A percentile compares a stretch with the other conserved stretches of the same genome.
Evolutionary conservation across 2,888 invertebrate genomes (phyloP).

Genomic region (Orchestes rusci): DNA sequence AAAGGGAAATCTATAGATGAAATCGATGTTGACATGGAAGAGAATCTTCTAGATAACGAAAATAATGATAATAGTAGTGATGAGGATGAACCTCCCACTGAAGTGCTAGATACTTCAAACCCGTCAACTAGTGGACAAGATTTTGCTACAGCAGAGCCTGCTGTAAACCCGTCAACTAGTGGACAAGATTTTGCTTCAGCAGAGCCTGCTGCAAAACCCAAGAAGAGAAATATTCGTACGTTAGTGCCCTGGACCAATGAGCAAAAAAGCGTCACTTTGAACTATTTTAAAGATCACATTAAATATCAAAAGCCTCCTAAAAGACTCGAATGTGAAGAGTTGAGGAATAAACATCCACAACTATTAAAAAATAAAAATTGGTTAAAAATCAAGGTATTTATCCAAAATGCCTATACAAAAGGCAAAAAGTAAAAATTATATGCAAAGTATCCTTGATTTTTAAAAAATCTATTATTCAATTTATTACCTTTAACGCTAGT

Average conservation of each 20-base stretch:
- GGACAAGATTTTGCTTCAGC: neutral
- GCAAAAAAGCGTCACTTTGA: neutral
- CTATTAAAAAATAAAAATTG: conserved; percentile 21
- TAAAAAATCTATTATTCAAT: neutral
- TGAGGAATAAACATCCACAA: conserved; percentile 14
- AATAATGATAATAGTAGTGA: neutral
- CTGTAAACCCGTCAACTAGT: neutral
- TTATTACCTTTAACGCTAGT: no score
- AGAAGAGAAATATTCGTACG: conserved; percentile 1
- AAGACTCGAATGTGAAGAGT: conserved; percentile 15
- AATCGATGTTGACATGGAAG: conserved; percentile 24
- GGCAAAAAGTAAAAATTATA: neutral
- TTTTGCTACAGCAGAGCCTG: neutral
- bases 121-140: neutral
- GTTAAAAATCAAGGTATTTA: conserved; percentile 24
- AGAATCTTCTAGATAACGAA: conserved; percentile 10
- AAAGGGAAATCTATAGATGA: conserved; percentile 25
- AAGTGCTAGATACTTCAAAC: no score
- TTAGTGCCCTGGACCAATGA: conserved; percentile 2
- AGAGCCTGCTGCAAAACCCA: neutral
- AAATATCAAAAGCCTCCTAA: conserved; percentile 19
- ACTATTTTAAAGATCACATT: conserved; percentile 19
- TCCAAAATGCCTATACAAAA: conserved; percentile 14
- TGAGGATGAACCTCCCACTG: no score
- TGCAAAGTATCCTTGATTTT: neutral